Evolutionary conservation across 2,113 vertebrate species (phyloP).

Genomic region (Seriola quinqueradiata): DNA sequence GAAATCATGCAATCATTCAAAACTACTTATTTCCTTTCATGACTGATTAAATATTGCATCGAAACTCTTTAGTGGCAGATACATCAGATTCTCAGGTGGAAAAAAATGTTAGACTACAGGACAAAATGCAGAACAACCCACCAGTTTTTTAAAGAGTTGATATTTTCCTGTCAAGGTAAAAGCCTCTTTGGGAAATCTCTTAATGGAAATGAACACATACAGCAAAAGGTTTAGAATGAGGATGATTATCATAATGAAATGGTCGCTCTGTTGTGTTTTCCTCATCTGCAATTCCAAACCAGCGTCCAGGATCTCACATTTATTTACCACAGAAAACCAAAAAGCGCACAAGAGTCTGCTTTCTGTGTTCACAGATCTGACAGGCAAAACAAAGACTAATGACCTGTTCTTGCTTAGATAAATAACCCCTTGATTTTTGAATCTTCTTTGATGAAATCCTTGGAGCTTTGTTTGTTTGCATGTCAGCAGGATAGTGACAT

Average conservation of each 20-base stretch:
- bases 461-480: constrained; percentile 34
- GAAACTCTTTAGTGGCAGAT: background rate
- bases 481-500: constrained; percentile 22
- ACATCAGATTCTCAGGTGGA: background rate
- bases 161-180: constrained; percentile 8
- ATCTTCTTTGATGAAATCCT: constrained; percentile 52
- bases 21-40: background rate
- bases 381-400: constrained; percentile 68
- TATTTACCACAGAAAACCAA: constrained; percentile 24
- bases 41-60: background rate
- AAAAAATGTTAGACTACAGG: background rate
- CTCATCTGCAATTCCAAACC: constrained; percentile 14
- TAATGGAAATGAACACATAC: constrained; percentile 11
- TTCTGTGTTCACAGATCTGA: constrained; percentile 42
- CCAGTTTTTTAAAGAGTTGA: background rate
- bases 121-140: background rate
- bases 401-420: constrained; percentile 42
- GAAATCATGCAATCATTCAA: constrained; percentile 18
- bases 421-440: constrained; percentile 52
- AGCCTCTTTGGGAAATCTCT: constrained; percentile 29
- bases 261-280: constrained; percentile 19
- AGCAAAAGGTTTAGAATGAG: background rate
- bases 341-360: background rate
- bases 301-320: background rate
- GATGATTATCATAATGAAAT: constrained; percentile 37